phyloP scores from a whole-genome alignment of 1,140 invertebrate species.

The Ostrea denselamellosa region DNA sequence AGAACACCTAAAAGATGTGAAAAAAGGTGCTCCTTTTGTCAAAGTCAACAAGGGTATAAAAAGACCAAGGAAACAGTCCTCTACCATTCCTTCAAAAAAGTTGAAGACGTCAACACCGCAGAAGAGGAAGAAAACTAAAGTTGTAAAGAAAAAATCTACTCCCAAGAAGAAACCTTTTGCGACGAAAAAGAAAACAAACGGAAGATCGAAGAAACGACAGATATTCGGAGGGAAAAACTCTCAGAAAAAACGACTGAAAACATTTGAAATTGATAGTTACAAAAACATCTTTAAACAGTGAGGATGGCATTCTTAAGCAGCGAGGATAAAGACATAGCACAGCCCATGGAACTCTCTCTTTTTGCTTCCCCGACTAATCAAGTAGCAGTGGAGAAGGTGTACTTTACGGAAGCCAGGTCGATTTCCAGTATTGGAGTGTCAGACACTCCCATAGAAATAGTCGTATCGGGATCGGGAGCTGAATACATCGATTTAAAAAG shows the following conservation, averaged over 20 bases:
- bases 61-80: no score
- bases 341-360: constrained; percentile 15
- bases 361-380: no score
- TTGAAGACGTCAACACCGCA: no score
- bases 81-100: no score
- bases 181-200: constrained; percentile 20
- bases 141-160: neutral
- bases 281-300: constrained; percentile 9
- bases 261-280: neutral
- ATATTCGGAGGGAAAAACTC: no score
- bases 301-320: neutral
- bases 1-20: neutral
- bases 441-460: no score
- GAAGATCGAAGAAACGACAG: constrained; percentile 19
- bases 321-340: constrained; percentile 47
- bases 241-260: neutral
- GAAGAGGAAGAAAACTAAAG: neutral
- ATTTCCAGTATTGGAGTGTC: no score
- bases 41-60: neutral
- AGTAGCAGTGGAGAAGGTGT: no score
- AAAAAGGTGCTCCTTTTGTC: constrained; percentile 37
- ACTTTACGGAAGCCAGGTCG: no score
- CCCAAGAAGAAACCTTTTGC: neutral
- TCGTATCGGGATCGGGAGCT: no score
- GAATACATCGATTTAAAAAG: no score